Evolutionary conservation across 2,888 invertebrate species (phyloP), one percentile per base, ranked within the genome.

Genomic region (Drosophila tanythrix): DNA sequence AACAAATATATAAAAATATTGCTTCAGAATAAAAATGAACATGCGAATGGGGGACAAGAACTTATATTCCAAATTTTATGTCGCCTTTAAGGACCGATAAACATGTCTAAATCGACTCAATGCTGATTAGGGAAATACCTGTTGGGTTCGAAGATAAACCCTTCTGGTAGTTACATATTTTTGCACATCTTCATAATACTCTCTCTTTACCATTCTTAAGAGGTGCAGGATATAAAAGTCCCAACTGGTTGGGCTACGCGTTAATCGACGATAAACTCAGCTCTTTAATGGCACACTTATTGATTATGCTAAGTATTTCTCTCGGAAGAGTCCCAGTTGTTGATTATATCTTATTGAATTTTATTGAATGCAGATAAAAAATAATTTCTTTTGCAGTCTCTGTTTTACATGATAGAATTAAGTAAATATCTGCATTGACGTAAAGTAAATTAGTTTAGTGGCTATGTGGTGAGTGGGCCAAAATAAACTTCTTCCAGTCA

Each of bases 351-450:
- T 46, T 15, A 3, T 25, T 46, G 46, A 1, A 25, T 46, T 3
- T 25, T 7, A 7, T 46, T 11, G n/a, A 43, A 43, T 43, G 40
- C n/a, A 43, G n/a, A 21, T 21, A n/a, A 43, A n/a, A 43, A 43
- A 11, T 11, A 43, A n/a, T 43, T n/a, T n/a, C 11, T n/a, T 46
- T 46, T 25, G 15, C 46, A 15, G 46, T 46, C 25, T 25, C 46
- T 46, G 25, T 25, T 25, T 46, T 8, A 11, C 46, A 25, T 46
- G 18, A 18, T 27, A 27, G 50, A 27, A 50, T 18, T 50, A 18
- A 50, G 13, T 29, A 66, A 63, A 61, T 53, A 74, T 57, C 80
- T 79, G 79, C 79, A 74, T 59, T 79, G 74, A 18, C 75, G 68
- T 58, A 64, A 31, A 27, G 36, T 52, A 63, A 59, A 55, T 63